Evolutionary conservation across 2,888 invertebrate genomes (phyloP).

Genomic region (Hetaerina titia): DNA sequence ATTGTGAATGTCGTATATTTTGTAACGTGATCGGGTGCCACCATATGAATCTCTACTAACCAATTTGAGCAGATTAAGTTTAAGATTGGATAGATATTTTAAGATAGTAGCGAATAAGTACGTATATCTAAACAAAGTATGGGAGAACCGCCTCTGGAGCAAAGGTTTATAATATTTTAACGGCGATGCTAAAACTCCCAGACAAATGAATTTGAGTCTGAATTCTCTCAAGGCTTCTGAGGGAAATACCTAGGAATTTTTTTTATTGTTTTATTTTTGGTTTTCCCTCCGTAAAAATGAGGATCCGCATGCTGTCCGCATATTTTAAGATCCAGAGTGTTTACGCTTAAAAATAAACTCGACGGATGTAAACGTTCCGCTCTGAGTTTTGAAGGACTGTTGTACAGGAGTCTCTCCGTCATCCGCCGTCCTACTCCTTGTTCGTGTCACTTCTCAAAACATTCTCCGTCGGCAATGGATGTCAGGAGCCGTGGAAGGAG

Average conservation of each 20-base stretch:
- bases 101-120: no score
- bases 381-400: slow-evolving; percentile 9
- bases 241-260: no score
- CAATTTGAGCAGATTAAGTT: no score
- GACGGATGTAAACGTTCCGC: not conserved
- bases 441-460: slow-evolving; percentile 18
- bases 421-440: not conserved
- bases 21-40: no score
- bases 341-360: not conserved
- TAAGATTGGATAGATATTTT: no score
- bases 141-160: no score
- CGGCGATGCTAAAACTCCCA: no score
- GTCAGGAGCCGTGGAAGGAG: not conserved
- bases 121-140: no score
- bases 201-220: not conserved
- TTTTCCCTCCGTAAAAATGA: not conserved
- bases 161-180: no score
- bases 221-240: not conserved
- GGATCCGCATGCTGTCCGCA: not conserved
- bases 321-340: slow-evolving; percentile 19
- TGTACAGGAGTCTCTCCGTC: slow-evolving; percentile 1
- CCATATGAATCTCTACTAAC: no score
- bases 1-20: no score
- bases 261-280: not conserved
- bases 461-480: not conserved